Evolutionary conservation across 2,113 vertebrate species (phyloP).

Genomic region (Albula glossodonta): DNA sequence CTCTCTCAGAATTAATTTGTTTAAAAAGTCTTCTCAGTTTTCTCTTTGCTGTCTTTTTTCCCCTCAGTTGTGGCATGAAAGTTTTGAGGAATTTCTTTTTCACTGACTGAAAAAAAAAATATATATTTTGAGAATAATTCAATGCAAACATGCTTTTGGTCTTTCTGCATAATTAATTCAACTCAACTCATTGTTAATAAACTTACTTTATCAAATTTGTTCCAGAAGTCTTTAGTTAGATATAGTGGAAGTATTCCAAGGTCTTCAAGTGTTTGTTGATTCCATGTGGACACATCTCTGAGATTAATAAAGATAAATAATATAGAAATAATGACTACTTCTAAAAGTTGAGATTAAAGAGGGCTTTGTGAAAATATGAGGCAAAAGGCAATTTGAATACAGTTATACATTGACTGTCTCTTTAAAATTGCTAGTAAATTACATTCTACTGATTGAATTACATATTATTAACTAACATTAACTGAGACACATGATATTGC

Average conservation of each 20-base stretch:
- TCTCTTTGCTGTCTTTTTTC: constrained; percentile 9
- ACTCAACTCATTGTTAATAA: not conserved
- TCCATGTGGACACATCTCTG: constrained; percentile 34
- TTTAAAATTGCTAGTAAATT: too few species aligned
- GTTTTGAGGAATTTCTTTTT: constrained; percentile 24
- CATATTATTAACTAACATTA: too few species aligned
- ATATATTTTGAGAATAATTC: not conserved
- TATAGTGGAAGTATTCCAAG: constrained; percentile 44
- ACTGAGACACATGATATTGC: too few species aligned
- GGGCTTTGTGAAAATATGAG: not conserved
- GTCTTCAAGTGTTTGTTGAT: constrained; percentile 32
- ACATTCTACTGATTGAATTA: too few species aligned
- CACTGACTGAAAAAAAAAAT: constrained; percentile 13
- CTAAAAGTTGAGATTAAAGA: not conserved
- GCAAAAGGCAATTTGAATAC: too few species aligned
- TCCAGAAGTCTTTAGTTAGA: constrained; percentile 38
- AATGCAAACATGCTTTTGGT: not conserved
- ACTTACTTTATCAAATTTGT: not conserved
- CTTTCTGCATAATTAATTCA: too few species aligned
- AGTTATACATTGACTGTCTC: too few species aligned
- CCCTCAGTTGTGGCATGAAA: constrained; percentile 29
- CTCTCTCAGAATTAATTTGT: not conserved
- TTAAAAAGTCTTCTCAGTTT: constrained; percentile 29
- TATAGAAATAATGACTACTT: not conserved
- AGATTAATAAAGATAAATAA: not conserved